Evolutionary conservation across 2,113 vertebrate genomes (phyloP), one percentile per base, ranked within the genome.

Genomic region (Festucalex cinctus): DNA sequence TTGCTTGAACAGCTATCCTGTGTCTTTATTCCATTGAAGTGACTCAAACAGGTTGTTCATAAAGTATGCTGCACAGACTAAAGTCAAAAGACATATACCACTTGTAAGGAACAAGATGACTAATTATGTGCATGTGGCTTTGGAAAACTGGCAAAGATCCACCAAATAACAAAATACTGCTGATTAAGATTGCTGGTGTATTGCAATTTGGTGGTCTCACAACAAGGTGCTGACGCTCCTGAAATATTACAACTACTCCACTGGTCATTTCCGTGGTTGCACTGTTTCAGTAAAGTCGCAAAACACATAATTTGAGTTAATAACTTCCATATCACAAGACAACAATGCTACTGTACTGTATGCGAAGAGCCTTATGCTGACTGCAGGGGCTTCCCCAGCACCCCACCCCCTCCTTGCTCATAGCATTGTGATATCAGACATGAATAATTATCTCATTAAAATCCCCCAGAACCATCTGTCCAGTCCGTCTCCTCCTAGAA

Each of bases 391-490:
- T 54, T 65, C 68, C 48, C 70, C 64, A 8, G 35, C 56, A 20
- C 57, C 22, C 37, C 63, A 43, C 61, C 10, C 9, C 43, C 68
- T 63, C 69, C 61, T 46, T 76, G 28, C 48, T 37, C 59, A 65
- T 82, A 63, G 54, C 74, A 80, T 75, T 83, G 79, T 85, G 82
- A 84, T 85, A 89, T 83, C 76, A 85, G 77, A 86, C 84, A 74
- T 86, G 81, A 88, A 83, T 83, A 86, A 85, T 68, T 48, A 80
- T 79, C 85, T 88, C 84, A 84, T 86, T 89, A 86, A 80, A 69
- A 81, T 79, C 78, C 83, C 79, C 80, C 77, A 72, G 75, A 85
- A 83, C 88, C 86, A 88, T 90, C 88, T 89, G 90, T 78, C 79
- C 83, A 71, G 64, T 64, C 60, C 74, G 77, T 71, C 76, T 73